A percentile compares a stretch with the other conserved stretches of the same genome.
Evolutionary conservation across 92 coral and sea anemone genomes (phyloP).

Genomic region (Palythoa grandiflora): DNA sequence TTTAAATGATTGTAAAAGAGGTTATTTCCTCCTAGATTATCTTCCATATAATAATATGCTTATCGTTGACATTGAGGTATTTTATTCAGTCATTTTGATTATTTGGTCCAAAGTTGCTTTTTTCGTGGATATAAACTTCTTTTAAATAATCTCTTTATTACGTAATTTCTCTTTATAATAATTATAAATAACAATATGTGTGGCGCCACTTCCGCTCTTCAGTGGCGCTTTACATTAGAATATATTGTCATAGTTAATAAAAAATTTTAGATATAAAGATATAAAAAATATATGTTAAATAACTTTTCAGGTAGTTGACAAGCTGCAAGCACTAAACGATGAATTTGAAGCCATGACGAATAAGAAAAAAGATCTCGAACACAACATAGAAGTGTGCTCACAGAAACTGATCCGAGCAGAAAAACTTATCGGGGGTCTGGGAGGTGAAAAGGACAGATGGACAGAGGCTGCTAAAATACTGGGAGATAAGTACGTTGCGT

Average conservation of each 20-base stretch:
- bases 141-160: too few species aligned
- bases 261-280: too few species aligned
- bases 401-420: constrained; percentile 99
- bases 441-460: constrained; percentile 99
- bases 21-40: too few species aligned
- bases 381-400: constrained; percentile 92
- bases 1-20: too few species aligned
- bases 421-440: constrained; percentile 98
- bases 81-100: too few species aligned
- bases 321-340: constrained; percentile 97
- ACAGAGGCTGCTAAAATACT: constrained; percentile 94
- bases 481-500: constrained; percentile 85
- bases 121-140: neutral
- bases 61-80: too few species aligned
- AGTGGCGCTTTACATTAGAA: neutral
- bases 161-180: neutral
- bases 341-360: constrained; percentile 96
- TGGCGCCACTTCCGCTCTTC: too few species aligned
- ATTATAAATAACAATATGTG: too few species aligned
- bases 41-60: neutral
- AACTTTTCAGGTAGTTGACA: constrained; percentile 87
- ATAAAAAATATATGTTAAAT: neutral
- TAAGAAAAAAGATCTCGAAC: constrained; percentile 96
- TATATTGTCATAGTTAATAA: too few species aligned
- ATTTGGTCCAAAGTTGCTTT: neutral